Evolutionary conservation across 2,113 vertebrate species (phyloP), one percentile per base, ranked within the genome.

Genomic region (Aythya baeri): DNA sequence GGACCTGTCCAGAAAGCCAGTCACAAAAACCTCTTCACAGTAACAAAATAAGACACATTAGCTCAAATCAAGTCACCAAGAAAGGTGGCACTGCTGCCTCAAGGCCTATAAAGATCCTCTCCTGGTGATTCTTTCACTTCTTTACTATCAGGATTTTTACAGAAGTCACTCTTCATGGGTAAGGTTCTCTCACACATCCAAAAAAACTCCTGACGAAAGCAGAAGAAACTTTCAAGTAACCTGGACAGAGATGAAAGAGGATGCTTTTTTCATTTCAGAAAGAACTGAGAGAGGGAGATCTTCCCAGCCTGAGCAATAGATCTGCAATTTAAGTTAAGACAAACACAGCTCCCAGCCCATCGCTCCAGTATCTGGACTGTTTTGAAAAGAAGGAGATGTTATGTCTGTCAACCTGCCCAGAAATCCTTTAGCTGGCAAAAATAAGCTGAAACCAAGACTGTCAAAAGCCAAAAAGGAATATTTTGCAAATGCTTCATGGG

Each of bases 361-460:
- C 7, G 0, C 41, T 80, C 58, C 44, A 44, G 17, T 57, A 46
- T 58, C 89, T n/a, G 43, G 80, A 62, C 57, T 81, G 14, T 92
- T 96, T 93, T 86, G 46, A 50, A 63, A 89, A 91, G 67, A 65
- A 91, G 73, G 43, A 91, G 62, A 93, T 94, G 76, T 88, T 96
- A 79, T 92, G 36, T 89, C 92, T 97, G 94, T 94, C 87, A 88
- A 49, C 58, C 73, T 91, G 86, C 89, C 88, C 83, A 94, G 72
- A 94, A 95, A 83, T 70, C 88, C 52, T 94, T 82, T 54, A 95
- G 74, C n/a, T 1, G 0, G 59, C 34, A 86, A 89, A 83, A 83
- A 59, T 82, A 88, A 85, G 68, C n/a, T 84, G 88, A 97, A 93
- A 94, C 58, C 5, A 2, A 81, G 68, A 77, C 43, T 66, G 49